Base-by-base conservation (phyloP, 2,797 vertebrate genomes). In the Onychomys torridus region DNA sequence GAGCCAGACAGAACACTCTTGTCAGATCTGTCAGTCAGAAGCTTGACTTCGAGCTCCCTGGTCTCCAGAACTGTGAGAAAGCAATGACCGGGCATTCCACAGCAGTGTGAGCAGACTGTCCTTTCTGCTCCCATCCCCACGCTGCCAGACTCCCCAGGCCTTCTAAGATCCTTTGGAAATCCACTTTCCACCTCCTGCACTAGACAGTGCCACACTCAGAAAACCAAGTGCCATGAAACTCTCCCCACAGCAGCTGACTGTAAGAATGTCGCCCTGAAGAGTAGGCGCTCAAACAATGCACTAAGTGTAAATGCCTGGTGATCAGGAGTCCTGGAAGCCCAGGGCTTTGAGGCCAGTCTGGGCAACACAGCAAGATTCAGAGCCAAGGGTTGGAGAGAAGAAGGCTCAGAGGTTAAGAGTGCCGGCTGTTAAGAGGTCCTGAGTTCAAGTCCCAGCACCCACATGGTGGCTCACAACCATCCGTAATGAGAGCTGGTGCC, bases 171-270 rank as follows among this genome's bases (percentile, higher is more conserved):
- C n/a, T 78, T 65, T 4, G 6, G 1, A 43, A 77, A 43, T 75
- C 84, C 86, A n/a, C 7, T 37, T 46, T 55, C 90, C 73, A 10
- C 71, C 92, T 90, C 73, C 89, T 63, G 16, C 92, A 85, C 82
- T 23, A 49, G 17, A 84, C 27, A 34, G 61, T 23, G 32, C 29
- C 61, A 43, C 61, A 49, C 32, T 85, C 40, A 34, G 32, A 46
- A 84, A 23, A 32, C 29, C 29, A 84, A 46, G 61, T 46, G 32
- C 61, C 82, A 67, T 6, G 29, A 49, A 67, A 85, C 83, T 21
- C 61, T 49, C 11, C 43, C 77, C 5, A 25, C 8, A 40, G 67
- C 65, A 86, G 73, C 77, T 32, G 10, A 92, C 67, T 49, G 73
- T 71, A 71, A 90, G 46, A 78, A n/a, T n/a, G 94, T 0, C 29